Evolutionary conservation across 2,888 invertebrate genomes (phyloP), one percentile per base, ranked within the genome.

Genomic region (Nymphalis c-album): DNA sequence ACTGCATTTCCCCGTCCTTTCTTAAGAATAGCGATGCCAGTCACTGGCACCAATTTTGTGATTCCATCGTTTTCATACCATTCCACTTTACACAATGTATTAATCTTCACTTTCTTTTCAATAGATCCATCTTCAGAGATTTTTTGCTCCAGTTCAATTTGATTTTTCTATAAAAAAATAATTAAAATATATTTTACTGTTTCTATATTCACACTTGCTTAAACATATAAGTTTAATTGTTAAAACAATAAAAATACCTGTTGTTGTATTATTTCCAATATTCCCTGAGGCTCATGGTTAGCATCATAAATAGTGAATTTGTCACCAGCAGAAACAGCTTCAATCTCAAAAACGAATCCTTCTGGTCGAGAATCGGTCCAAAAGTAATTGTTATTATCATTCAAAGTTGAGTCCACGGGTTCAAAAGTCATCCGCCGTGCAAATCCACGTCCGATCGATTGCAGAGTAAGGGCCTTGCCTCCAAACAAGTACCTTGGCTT

Each of bases 321-420:
- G 76, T 96, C 95, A 20, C 95, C 95, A 65, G 94, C 87, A 17
- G 94, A 94, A 7, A 96, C 92, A 0, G 95, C 94, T 79, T 95
- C 94, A 70, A 95, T 87, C 81, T 95, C 95, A 84, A 96, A 96
- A 46, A 94, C 95, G 81, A 94, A 96, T 61, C 96, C 96, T 82
- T 94, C 94, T 1, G 94, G 94, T 71, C 94, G 90, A 47, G 95
- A 96, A 87, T 96, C 96, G 31, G 95, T 95, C 95, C 96, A 96
- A 90, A 96, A 96, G 84, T 95, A 96, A 80, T 95, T 95, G 60
- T 93, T 91, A 82, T 95, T 95, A 71, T 94, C 92, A 86, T 95
- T 95, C 55, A 95, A 91, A 50, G 93, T 91, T 46, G 92, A 93
- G 57, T 92, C 89, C 65, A 93, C 89, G 1, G 95, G 94, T 78